phyloP scores from a whole-genome alignment of 2,888 invertebrate species.

The Augochlorella aurata region DNA sequence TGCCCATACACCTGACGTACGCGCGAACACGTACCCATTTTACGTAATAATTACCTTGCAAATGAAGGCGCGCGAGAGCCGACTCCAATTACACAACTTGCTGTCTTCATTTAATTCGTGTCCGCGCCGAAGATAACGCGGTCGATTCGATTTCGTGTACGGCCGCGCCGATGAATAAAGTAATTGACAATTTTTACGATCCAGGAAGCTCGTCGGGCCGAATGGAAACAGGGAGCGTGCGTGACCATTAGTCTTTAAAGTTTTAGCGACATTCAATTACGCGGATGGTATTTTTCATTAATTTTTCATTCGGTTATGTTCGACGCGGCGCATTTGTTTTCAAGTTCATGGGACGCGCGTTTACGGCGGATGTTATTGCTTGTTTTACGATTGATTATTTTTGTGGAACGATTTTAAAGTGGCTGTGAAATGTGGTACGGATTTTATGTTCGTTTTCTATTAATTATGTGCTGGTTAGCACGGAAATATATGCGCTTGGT shows the following conservation, averaged over 20 bases:
- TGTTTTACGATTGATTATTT: too few relatives aligned
- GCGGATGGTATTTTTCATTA: neutral
- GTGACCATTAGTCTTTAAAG: neutral
- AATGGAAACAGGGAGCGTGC: neutral
- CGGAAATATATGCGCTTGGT: too few relatives aligned
- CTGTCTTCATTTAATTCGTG: conserved; percentile 25
- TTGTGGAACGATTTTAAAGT: too few relatives aligned
- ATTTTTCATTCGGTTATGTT: too few relatives aligned
- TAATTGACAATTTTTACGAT: conserved; percentile 6
- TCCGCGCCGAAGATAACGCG: neutral
- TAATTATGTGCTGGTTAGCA: too few relatives aligned
- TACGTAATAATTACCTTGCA: conserved; percentile 38
- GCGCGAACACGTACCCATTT: conserved; percentile 14
- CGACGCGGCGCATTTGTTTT: neutral
- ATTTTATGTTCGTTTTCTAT: too few relatives aligned
- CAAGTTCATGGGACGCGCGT: neutral
- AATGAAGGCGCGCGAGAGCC: conserved; percentile 14
- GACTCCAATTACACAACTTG: conserved; percentile 23
- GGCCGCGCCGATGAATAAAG: neutral
- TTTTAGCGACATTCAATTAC: neutral
- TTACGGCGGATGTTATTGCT: too few relatives aligned
- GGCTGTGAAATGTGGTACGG: too few relatives aligned
- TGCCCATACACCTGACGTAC: conserved; percentile 41
- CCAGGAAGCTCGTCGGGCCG: neutral
- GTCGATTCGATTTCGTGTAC: neutral